These are phyloP conservation scores for Rhagonycha lutea DNA, from an alignment of 2,888 invertebrate species.

Conservation along the genomic window DNA sequence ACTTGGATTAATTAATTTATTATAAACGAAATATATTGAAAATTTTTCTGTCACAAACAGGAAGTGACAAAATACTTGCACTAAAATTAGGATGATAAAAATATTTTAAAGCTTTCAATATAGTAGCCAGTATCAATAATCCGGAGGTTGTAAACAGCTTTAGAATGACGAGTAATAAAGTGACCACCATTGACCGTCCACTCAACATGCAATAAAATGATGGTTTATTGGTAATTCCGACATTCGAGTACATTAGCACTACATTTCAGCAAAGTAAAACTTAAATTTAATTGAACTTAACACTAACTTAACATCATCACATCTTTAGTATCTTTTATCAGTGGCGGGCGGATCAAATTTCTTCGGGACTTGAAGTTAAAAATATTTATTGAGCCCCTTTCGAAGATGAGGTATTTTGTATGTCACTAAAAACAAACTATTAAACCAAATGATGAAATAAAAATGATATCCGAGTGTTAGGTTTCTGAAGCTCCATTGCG, in stretches of 20 bases:
- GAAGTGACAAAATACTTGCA: not conserved
- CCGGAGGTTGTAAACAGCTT: not conserved
- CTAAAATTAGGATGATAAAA: not conserved
- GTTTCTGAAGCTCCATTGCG: no score
- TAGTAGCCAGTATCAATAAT: not conserved
- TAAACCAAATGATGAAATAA: no score
- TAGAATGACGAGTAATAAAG: constrained; percentile 1
- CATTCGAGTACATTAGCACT: not conserved
- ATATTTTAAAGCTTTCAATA: not conserved
- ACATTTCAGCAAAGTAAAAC: not conserved
- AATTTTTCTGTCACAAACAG: not conserved
- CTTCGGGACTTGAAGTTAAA: no score
- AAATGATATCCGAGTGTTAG: no score
- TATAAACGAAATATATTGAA: no score
- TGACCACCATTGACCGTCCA: not conserved
- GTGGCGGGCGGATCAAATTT: no score
- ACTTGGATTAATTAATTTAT: no score
- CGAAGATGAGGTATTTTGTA: no score
- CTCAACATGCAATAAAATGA: not conserved
- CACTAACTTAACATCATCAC: not conserved
- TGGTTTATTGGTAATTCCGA: not conserved
- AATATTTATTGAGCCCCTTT: no score
- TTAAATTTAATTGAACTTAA: not conserved
- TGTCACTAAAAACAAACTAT: no score
- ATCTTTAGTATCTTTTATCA: not conserved